A percentile compares a stretch with the other conserved stretches of the same genome.
phyloP scores from a whole-genome alignment of 2,888 invertebrate species.

The Pelosia muscerda region DNA sequence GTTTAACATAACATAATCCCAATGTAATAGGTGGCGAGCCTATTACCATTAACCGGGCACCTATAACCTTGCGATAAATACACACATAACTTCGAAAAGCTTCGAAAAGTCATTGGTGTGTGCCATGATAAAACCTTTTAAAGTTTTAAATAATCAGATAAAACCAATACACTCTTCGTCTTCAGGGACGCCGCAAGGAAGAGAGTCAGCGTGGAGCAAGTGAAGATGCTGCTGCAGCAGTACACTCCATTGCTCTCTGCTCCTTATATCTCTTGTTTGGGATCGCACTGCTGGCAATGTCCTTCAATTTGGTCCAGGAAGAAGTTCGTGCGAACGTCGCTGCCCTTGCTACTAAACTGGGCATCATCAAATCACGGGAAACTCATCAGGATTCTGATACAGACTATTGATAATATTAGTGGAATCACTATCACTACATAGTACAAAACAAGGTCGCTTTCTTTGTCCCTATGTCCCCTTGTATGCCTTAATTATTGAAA shows the following conservation, averaged over 20 bases:
- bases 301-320: conserved; percentile 98
- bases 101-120: too few relatives aligned
- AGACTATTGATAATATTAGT: conserved; percentile 59
- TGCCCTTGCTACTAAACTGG: conserved; percentile 93
- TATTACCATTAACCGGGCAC: too few relatives aligned
- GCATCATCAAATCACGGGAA: conserved; percentile 92
- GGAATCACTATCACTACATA: too few relatives aligned
- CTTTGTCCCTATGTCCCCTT: too few relatives aligned
- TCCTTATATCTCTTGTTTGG: conserved; percentile 97
- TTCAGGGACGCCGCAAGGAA: conserved; percentile 60
- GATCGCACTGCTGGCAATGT: conserved; percentile 97
- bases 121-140: too few relatives aligned
- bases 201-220: conserved; percentile 31
- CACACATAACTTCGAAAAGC: too few relatives aligned
- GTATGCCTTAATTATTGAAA: too few relatives aligned
- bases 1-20: too few relatives aligned
- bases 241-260: conserved; percentile 92
- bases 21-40: too few relatives aligned
- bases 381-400: conserved; percentile 84
- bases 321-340: conserved; percentile 96
- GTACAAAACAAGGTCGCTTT: too few relatives aligned
- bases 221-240: conserved; percentile 72
- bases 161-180: background rate
- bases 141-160: too few relatives aligned
- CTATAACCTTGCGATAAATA: too few relatives aligned